A percentile compares a stretch with the other conserved stretches of the same genome.
Evolutionary conservation across 2,888 invertebrate genomes (phyloP).

Genomic region (Napeogenes inachia): DNA sequence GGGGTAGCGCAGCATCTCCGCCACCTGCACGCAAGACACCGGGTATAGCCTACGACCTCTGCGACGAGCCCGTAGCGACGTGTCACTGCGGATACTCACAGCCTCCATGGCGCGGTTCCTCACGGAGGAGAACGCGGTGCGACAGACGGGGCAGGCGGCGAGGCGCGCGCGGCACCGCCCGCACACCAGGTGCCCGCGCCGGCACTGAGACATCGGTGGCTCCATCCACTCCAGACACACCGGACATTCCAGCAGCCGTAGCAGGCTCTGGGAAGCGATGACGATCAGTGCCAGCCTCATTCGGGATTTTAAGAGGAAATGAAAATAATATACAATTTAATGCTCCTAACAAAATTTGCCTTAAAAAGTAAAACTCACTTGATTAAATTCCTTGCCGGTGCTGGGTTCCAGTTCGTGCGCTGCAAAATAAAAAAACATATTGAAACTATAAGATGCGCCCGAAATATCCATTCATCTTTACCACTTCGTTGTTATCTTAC

Average conservation of each 20-base stretch:
- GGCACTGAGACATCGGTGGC: constrained; percentile 80
- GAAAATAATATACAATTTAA: no score
- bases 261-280: constrained; percentile 47
- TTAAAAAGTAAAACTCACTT: constrained; percentile 38
- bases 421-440: constrained; percentile 26
- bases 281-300: no score
- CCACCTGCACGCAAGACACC: constrained; percentile 48
- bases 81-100: constrained; percentile 40
- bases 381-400: constrained; percentile 55
- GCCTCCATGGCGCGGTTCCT: constrained; percentile 76
- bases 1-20: constrained; percentile 73
- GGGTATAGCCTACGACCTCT: neutral
- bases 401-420: constrained; percentile 40
- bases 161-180: constrained; percentile 75
- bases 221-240: constrained; percentile 80
- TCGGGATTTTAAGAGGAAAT: neutral
- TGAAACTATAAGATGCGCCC: neutral
- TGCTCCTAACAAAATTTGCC: no score
- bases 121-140: constrained; percentile 70
- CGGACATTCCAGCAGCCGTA: constrained; percentile 78
- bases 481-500: constrained; percentile 33
- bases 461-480: neutral
- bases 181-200: constrained; percentile 80
- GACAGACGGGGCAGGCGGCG: constrained; percentile 78
- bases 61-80: neutral